Evolutionary conservation across 2,113 vertebrate genomes (phyloP).

Genomic region (Scortum barcoo): DNA sequence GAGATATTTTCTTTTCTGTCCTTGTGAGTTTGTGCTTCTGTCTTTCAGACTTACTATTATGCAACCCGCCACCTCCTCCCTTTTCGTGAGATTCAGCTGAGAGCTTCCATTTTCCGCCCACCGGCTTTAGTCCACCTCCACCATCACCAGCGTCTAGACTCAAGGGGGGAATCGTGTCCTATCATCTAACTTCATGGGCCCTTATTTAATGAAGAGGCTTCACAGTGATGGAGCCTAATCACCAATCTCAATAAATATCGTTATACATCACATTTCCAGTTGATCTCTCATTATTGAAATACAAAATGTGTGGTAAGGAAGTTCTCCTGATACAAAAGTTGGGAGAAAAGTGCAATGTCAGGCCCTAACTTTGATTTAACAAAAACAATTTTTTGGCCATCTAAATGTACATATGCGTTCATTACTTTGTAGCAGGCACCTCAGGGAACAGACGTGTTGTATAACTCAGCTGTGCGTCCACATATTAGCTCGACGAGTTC

Average conservation of each 20-base stretch:
- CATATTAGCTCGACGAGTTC: slow-evolving; percentile 1
- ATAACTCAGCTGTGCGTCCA: slow-evolving; percentile 18
- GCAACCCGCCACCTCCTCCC: neutral
- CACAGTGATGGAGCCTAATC: neutral
- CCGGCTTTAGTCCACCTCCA: slow-evolving; percentile 7
- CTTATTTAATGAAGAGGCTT: neutral
- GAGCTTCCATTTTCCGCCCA: slow-evolving; percentile 13
- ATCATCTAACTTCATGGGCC: neutral
- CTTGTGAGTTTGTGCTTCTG: neutral
- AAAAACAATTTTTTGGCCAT: neutral
- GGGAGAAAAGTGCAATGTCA: neutral
- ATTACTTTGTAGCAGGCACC: neutral
- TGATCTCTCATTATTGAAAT: neutral
- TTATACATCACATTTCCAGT: neutral
- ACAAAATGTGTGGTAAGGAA: neutral
- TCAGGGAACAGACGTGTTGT: neutral
- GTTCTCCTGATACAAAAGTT: neutral
- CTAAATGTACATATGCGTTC: neutral
- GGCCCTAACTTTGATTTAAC: neutral
- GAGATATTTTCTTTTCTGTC: neutral
- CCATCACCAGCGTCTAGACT: slow-evolving; percentile 4
- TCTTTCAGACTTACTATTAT: neutral
- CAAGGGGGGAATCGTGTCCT: neutral
- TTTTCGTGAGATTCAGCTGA: neutral
- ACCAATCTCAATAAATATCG: neutral